Conservation (phyloP, 2,797 vertebrate genomes). For the Mionectes olivaceus region DNA sequence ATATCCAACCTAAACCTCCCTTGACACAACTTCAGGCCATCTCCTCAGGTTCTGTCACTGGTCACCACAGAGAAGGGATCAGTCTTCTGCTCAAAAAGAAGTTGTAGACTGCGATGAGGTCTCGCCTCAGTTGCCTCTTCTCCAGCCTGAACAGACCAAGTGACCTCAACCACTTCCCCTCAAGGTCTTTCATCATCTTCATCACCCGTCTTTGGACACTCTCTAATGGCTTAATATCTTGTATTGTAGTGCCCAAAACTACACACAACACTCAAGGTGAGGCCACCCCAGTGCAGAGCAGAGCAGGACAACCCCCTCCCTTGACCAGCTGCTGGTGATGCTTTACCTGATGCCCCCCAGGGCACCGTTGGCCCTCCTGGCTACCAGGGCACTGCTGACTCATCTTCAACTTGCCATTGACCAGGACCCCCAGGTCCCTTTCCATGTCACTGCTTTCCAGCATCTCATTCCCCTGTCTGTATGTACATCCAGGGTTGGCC, state of each 20-base stretch:
- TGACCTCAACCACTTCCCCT: background rate
- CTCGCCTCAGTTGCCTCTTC: background rate
- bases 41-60: background rate
- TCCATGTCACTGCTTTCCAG: background rate
- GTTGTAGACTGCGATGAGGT: background rate
- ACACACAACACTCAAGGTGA: background rate
- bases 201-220: background rate
- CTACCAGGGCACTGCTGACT: background rate
- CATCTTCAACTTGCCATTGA: background rate
- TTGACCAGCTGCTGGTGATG: rapidly evolving
- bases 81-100: background rate
- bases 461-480: background rate
- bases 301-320: background rate
- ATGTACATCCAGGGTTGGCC: too few species aligned
- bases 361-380: background rate
- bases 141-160: background rate
- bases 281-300: background rate
- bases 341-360: background rate
- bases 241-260: background rate
- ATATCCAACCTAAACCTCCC: background rate
- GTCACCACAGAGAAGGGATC: background rate
- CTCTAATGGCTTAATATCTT: background rate
- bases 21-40: background rate
- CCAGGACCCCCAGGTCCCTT: background rate
- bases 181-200: background rate